phyloP scores from a whole-genome alignment of 2,113 vertebrate species.

The Peromyscus californicus region DNA sequence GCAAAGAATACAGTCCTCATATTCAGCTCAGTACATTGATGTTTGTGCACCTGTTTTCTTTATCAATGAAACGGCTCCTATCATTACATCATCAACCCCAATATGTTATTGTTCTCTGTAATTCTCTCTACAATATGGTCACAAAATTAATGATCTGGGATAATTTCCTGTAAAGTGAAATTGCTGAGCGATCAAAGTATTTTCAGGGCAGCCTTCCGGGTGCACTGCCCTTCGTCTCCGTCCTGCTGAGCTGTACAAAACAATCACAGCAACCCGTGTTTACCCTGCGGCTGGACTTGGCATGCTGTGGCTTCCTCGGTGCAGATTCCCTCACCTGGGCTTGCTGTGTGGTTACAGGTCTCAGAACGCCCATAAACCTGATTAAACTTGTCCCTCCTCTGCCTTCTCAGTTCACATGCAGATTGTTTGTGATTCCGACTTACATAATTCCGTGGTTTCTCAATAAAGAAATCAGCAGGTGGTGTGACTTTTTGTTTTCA shows the following conservation, averaged over 20 bases:
- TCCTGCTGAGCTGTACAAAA: slow-evolving; percentile 24
- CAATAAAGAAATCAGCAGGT: slow-evolving; percentile 80
- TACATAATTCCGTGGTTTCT: slow-evolving; percentile 79
- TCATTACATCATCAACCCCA: slow-evolving; percentile 14
- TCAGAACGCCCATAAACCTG: slow-evolving; percentile 73
- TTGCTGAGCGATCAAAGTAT: slow-evolving; percentile 17
- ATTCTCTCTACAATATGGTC: slow-evolving; percentile 39
- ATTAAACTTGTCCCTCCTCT: slow-evolving; percentile 73
- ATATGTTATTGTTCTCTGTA: slow-evolving; percentile 28
- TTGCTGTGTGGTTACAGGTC: slow-evolving; percentile 66
- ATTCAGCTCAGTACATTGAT: neutral
- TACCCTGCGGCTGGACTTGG: slow-evolving; percentile 67
- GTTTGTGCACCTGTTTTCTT: slow-evolving; percentile 71
- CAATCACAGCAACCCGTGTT: slow-evolving; percentile 18
- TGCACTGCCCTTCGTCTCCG: neutral
- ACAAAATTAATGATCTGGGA: slow-evolving; percentile 61
- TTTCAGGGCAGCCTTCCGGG: slow-evolving; percentile 31
- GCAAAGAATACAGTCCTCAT: slow-evolving; percentile 35
- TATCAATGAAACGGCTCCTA: slow-evolving; percentile 36
- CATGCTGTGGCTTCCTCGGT: neutral
- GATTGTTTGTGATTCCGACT: slow-evolving; percentile 73
- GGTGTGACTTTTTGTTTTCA: slow-evolving; percentile 71
- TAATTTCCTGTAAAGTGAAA: slow-evolving; percentile 52
- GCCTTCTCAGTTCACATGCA: slow-evolving; percentile 64
- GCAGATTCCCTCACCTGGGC: slow-evolving; percentile 74